Evolutionary conservation across 2,113 vertebrate genomes (phyloP), one percentile per base, ranked within the genome.

Genomic region (Tachysurus fulvidraco): DNA sequence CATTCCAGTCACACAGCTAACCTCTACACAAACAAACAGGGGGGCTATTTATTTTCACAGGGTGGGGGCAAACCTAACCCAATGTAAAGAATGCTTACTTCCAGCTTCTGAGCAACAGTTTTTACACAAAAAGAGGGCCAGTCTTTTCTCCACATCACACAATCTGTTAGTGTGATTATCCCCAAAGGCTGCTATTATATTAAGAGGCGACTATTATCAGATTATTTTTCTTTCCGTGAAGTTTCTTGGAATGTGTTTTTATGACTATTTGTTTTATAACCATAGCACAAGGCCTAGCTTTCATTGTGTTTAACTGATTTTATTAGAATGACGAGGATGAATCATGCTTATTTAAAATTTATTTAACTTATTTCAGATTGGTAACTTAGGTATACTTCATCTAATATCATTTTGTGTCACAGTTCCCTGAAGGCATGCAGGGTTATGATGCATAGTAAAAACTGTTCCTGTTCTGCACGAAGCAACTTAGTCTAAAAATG

Each of bases 1-100:
- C 88, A 91, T 91, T 90, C 91, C 90, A 87, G 79, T 59, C 85
- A 60, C 62, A 87, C 86, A 87, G 81, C 57, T 87, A 85, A 91
- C 76, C 82, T 86, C 62, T 87, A 88, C 55, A 84, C 87, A 88
- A 90, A 89, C 90, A 91, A 91, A 89, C 60, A 82, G 46, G 28
- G 67, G 54, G 82, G 50, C 14, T 14, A 17, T 28, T 80, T 52
- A 50, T 69, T 88, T 62, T 55, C 54, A 55, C 62, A 41, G 69
- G 25, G 79, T 44, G 25, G 54, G 16, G 57, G 54, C 16, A 44
- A 50, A 2, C 46, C 46, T 50, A 50, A 50, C 46, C 46, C 79
- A 81, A 77, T 78, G 85, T 82, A 28, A 67, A 80, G 85, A 65
- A 87, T 85, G 65, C 71, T 78, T 71, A 78, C 57, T 52, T 83